These are phyloP conservation scores for Melanotaenia nigrans DNA, from an alignment of 2,797 vertebrate genomes.

Conservation along the genomic window DNA sequence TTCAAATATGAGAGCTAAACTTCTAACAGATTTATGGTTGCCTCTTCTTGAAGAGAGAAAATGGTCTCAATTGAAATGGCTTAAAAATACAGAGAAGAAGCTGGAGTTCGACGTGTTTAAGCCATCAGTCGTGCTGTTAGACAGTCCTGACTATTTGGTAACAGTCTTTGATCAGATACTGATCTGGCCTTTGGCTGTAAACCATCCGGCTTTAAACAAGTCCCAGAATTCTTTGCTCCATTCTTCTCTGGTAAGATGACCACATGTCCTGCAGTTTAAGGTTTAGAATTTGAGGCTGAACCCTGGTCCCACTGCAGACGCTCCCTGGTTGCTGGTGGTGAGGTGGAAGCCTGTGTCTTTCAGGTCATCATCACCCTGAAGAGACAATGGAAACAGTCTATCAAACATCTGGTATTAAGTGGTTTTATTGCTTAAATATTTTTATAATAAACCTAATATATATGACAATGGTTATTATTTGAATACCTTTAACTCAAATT, in stretches of 20 bases:
- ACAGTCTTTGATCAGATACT: conserved; percentile 44
- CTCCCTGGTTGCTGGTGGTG: conserved; percentile 96
- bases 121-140: conserved; percentile 65
- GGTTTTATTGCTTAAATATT: conserved; percentile 11
- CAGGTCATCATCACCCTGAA: conserved; percentile 94
- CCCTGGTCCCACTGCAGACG: conserved; percentile 93
- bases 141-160: conserved; percentile 67
- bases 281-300: conserved; percentile 97
- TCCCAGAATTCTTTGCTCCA: conserved; percentile 43
- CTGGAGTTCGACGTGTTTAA: conserved; percentile 26
- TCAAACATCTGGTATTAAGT: background rate
- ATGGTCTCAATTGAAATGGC: conserved; percentile 37
- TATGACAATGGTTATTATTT: conserved; percentile 21
- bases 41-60: conserved; percentile 43
- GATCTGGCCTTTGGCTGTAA: conserved; percentile 40
- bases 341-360: conserved; percentile 97
- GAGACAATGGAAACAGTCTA: conserved; percentile 16
- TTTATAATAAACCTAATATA: conserved; percentile 28
- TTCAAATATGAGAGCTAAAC: conserved; percentile 51
- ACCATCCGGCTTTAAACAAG: conserved; percentile 44
- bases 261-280: conserved; percentile 5
- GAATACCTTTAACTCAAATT: background rate
- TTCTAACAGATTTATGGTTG: conserved; percentile 46
- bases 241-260: conserved; percentile 5
- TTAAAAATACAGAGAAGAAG: conserved; percentile 20